These are phyloP conservation scores for Pterobdella sp. DNA, from an alignment of 2,888 invertebrate species.

Conservation along the genomic window DNA sequence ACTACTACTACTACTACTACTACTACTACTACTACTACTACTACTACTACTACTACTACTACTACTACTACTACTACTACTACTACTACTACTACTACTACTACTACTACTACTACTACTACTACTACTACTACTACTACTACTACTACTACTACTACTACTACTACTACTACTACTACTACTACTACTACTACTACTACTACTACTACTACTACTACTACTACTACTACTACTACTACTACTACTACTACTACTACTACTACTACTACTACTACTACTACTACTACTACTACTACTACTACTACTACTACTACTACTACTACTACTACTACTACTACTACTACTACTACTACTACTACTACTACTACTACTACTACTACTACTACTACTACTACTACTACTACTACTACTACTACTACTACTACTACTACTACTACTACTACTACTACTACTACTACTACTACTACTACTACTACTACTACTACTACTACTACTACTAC, in stretches of 20 bases:
- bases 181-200: background rate
- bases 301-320: conserved; percentile 21
- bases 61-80: no score
- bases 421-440: background rate
- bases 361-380: background rate
- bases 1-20: conserved; percentile 18
- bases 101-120: conserved; percentile 20
- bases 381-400: no score
- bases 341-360: background rate
- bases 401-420: background rate
- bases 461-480: conserved; percentile 16
- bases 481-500: conserved; percentile 18
- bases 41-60: conserved; percentile 15
- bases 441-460: background rate
- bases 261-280: conserved; percentile 20
- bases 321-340: conserved; percentile 5
- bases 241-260: conserved; percentile 10
- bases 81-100: conserved; percentile 3
- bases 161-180: conserved; percentile 15
- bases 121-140: conserved; percentile 22
- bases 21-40: conserved; percentile 16
- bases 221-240: conserved; percentile 6
- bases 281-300: conserved; percentile 21
- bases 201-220: background rate
- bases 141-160: conserved; percentile 19